Conservation (phyloP, 2,888 invertebrate species). For the Poecilus cupreus region DNA sequence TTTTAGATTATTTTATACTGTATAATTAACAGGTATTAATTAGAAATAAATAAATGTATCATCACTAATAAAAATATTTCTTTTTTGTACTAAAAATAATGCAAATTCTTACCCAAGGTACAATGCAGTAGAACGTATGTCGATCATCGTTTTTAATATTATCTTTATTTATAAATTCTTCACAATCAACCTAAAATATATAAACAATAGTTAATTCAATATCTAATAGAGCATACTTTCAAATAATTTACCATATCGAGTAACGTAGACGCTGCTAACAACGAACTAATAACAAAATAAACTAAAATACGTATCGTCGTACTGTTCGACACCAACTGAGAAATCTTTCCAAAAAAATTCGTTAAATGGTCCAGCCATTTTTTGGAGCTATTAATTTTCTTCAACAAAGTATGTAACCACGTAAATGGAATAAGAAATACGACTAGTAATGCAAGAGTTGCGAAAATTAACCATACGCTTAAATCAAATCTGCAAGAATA, state of each 20-base stretch:
- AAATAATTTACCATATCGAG: conserved; percentile 27
- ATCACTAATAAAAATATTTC: too few relatives aligned
- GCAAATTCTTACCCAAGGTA: conserved; percentile 63
- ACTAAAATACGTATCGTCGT: conserved; percentile 78
- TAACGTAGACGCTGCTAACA: conserved; percentile 75
- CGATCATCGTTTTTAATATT: conserved; percentile 6
- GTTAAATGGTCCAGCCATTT: not conserved
- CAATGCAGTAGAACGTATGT: conserved; percentile 60
- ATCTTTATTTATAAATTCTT: conserved; percentile 54
- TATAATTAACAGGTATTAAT: too few relatives aligned
- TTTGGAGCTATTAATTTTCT: conserved; percentile 33
- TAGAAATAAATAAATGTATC: too few relatives aligned
- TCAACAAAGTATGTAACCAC: conserved; percentile 79
- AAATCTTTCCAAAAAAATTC: conserved; percentile 32
- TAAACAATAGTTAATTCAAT: conserved; percentile 72
- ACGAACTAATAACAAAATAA: conserved; percentile 80
- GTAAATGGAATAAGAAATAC: conserved; percentile 80
- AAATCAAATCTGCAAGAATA: conserved; percentile 66
- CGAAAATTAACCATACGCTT: conserved; percentile 73
- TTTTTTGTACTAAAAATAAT: too few relatives aligned
- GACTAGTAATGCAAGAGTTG: conserved; percentile 72
- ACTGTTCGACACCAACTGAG: conserved; percentile 76
- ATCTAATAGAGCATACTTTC: not conserved
- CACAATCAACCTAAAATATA: conserved; percentile 62
- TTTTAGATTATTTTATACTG: too few relatives aligned